These are phyloP conservation scores for Rostratula benghalensis DNA, from an alignment of 2,113 vertebrate genomes.

Conservation along the genomic window DNA sequence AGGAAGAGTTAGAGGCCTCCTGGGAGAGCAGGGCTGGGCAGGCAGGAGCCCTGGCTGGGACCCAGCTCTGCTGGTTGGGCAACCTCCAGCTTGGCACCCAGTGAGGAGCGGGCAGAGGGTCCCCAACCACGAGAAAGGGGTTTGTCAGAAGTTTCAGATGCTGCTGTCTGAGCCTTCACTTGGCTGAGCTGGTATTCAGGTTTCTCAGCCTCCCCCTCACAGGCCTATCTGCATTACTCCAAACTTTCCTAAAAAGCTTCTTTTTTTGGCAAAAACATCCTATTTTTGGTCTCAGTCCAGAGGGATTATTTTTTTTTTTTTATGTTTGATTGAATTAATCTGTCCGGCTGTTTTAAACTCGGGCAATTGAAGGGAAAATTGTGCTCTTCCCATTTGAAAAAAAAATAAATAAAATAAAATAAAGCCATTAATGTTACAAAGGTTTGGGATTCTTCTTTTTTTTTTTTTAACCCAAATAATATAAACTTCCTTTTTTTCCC, in stretches of 20 bases:
- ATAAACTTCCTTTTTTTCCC: constrained; percentile 36
- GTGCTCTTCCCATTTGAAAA: not conserved
- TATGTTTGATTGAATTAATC: constrained; percentile 22
- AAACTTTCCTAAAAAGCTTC: not conserved
- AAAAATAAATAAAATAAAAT: not conserved
- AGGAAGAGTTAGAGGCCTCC: not conserved
- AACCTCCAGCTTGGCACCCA: not conserved
- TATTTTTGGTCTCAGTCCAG: not conserved
- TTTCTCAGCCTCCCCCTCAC: not conserved
- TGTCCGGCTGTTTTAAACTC: not conserved
- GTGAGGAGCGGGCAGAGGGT: not conserved
- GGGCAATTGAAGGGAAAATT: not conserved
- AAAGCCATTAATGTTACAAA: not conserved
- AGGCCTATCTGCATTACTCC: not conserved
- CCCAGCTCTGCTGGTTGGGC: rapidly evolving
- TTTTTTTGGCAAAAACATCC: not conserved
- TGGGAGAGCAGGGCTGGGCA: not conserved
- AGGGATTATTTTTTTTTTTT: not conserved
- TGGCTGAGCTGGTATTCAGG: not conserved
- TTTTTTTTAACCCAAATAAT: not conserved
- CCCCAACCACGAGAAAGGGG: not conserved
- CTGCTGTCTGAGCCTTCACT: not conserved
- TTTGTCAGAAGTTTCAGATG: not conserved
- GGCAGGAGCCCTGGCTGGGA: not conserved
- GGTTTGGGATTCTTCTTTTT: not conserved